Conservation (phyloP, 2,888 invertebrate genomes). For the Drosophila phalerata region DNA sequence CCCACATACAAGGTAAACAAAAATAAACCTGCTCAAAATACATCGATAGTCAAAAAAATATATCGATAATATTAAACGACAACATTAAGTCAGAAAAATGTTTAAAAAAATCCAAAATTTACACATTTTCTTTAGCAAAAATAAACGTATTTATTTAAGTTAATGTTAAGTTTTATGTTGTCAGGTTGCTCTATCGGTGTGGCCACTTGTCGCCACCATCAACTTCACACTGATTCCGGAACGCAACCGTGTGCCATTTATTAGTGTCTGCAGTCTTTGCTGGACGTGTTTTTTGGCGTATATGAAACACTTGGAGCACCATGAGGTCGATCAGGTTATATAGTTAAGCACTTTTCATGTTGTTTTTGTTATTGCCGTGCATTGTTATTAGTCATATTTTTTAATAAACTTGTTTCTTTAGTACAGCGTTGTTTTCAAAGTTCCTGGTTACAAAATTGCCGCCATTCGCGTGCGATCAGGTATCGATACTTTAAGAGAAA, state of each 20-base stretch:
- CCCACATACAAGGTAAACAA: conserved; percentile 88
- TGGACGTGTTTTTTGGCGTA: conserved; percentile 93
- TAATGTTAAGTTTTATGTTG: no score
- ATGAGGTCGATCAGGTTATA: conserved; percentile 71
- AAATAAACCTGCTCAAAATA: background rate
- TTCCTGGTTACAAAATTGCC: no score
- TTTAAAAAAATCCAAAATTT: no score
- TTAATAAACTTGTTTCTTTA: conserved; percentile 32
- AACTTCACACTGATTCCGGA: conserved; percentile 91
- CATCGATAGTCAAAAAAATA: background rate
- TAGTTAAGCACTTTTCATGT: conserved; percentile 28
- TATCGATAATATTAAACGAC: background rate
- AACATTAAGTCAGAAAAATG: background rate
- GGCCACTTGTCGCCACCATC: conserved; percentile 91
- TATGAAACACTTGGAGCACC: conserved; percentile 89
- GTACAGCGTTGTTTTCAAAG: no score
- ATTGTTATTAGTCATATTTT: conserved; percentile 25
- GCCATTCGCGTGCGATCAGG: no score
- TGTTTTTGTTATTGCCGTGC: conserved; percentile 17
- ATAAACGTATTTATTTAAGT: no score
- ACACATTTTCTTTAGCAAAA: no score
- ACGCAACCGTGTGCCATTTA: conserved; percentile 90
- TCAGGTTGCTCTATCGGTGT: conserved; percentile 90
- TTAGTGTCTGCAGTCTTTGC: conserved; percentile 90
- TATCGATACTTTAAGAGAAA: no score